Evolutionary conservation across 2,113 vertebrate species (phyloP).

Genomic region (Pimephales promelas): DNA sequence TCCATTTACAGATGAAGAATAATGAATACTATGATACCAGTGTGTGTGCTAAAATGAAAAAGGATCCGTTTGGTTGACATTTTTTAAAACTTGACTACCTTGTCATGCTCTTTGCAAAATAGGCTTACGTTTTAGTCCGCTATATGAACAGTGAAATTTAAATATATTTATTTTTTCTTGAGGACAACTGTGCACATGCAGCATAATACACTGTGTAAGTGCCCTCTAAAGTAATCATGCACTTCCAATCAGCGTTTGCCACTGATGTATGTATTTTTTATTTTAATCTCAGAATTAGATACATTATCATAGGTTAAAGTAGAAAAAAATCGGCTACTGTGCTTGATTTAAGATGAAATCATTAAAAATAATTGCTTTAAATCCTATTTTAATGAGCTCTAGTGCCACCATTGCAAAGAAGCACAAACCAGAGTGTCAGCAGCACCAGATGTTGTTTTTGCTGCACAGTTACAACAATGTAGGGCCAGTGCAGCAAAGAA

Average conservation of each 20-base stretch:
- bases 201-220: constrained; percentile 57
- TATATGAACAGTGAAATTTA: constrained; percentile 44
- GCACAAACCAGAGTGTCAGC: constrained; percentile 78
- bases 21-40: background rate
- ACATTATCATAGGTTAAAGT: constrained; percentile 62
- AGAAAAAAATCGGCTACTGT: constrained; percentile 54
- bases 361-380: constrained; percentile 41
- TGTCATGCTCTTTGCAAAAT: background rate
- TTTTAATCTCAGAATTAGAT: constrained; percentile 51
- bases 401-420: constrained; percentile 75
- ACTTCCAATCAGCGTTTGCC: constrained; percentile 59
- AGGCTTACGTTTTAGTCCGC: constrained; percentile 31
- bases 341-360: background rate
- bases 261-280: constrained; percentile 48
- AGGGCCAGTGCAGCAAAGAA: constrained; percentile 58
- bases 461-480: constrained; percentile 79
- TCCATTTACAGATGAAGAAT: background rate
- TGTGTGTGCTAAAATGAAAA: background rate
- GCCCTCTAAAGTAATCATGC: constrained; percentile 34
- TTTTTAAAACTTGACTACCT: constrained; percentile 5
- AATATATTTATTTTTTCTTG: background rate
- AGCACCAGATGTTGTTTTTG: constrained; percentile 70
- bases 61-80: constrained; percentile 2
- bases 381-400: constrained; percentile 64
- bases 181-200: constrained; percentile 66